A percentile compares a stretch with the other conserved stretches of the same genome.
Conservation (phyloP, 1,140 invertebrate genomes). For the Bicyclus anynana region DNA sequence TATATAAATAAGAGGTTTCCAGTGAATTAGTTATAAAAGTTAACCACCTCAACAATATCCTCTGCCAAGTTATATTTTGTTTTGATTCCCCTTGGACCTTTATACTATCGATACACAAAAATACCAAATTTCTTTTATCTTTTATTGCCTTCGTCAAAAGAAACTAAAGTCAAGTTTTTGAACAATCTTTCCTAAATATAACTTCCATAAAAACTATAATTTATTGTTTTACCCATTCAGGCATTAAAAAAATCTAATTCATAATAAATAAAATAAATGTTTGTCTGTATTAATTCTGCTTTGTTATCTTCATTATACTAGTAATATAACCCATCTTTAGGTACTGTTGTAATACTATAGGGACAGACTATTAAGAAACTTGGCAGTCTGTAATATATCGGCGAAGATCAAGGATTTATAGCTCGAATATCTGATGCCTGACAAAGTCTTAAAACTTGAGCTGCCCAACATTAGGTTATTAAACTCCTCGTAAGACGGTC, state of each 20-base stretch:
- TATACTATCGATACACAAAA: too few relatives aligned
- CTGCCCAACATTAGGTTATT: slow-evolving; percentile 24
- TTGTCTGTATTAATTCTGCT: too few relatives aligned
- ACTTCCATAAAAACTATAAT: too few relatives aligned
- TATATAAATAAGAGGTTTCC: slow-evolving; percentile 14
- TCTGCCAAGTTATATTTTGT: background rate
- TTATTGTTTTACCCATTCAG: too few relatives aligned
- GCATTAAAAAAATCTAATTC: too few relatives aligned
- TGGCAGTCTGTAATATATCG: slow-evolving; percentile 21
- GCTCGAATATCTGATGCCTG: slow-evolving; percentile 24
- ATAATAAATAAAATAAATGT: too few relatives aligned
- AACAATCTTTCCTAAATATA: too few relatives aligned
- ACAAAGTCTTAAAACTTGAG: slow-evolving; percentile 27
- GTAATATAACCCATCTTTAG: background rate
- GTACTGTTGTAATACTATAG: background rate
- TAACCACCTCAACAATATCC: background rate
- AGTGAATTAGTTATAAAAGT: slow-evolving; percentile 10
- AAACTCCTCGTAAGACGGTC: slow-evolving; percentile 15
- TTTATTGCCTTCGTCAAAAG: too few relatives aligned
- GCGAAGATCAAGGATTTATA: slow-evolving; percentile 18
- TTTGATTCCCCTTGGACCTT: background rate
- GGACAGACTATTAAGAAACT: slow-evolving; percentile 15
- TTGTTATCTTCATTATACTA: too few relatives aligned
- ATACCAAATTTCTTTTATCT: too few relatives aligned
- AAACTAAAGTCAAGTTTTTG: too few relatives aligned